Evolutionary conservation across 2,888 invertebrate species (phyloP), one percentile per base, ranked within the genome.

Genomic region (Crepidodera aurea): DNA sequence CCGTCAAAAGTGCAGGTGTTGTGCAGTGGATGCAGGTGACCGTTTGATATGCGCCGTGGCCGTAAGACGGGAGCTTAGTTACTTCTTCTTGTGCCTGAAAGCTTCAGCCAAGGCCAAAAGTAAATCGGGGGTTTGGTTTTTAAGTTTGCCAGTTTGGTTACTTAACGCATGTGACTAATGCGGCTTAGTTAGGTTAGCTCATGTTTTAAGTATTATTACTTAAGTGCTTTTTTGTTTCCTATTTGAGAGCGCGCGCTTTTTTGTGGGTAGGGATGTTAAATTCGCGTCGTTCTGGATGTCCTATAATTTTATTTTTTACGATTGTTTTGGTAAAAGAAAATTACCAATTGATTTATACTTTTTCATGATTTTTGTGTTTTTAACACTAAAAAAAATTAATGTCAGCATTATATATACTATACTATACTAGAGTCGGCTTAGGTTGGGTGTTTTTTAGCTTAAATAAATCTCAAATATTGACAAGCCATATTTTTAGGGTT

Each of bases 1-100:
- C 29, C 27, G 2, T 13, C 27, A 55, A 44, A 55, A 46, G 55
- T 55, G 55, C 54, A 55, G 54, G 54, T 55, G 54, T 55, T 32
- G 54, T 55, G 54, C 37, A 37, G 51, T 51, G 15, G 2, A 40
- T 40, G 51, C 46, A 55, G 55, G 55, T 55, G 46, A 55, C 55
- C 42, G 54, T 19, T 18, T 55, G 44, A 44, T 46, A 32, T 32
- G 55, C 44, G 34, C 32, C 48, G 16, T 18, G 22, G 15, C 22
- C 37, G 37, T 34, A 55, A 46, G 15, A 32, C 54, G 16, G 54
- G 42, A 55, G 32, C 46, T 55, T 48, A 48, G 25, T 19, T 25
- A 48, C 27, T 48, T 48, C 48, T 48, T 48, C 27, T 44, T 34
- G 12, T 4, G 48, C 7, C 25, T 10, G n/a, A 48, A 12, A 48